phyloP scores from a whole-genome alignment of 1,140 invertebrate species.

The Trichonephila inaurata region DNA sequence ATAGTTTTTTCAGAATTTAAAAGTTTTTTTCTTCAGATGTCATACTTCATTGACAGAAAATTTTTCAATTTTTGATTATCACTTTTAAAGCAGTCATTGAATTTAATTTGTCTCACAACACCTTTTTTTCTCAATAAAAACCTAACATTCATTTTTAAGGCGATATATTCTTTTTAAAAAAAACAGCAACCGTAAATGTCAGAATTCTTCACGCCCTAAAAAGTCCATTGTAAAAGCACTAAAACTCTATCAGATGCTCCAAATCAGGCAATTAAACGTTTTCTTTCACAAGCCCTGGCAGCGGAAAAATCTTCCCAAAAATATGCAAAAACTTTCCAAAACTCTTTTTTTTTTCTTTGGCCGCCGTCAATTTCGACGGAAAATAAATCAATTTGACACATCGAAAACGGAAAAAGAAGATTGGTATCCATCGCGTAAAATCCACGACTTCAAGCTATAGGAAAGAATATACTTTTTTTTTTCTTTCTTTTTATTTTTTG shows the following conservation, averaged over 20 bases:
- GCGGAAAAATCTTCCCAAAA: not conserved
- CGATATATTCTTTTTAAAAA: not conserved
- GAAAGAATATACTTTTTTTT: constrained; percentile 1
- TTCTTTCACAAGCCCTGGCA: too few relatives aligned
- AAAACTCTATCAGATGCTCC: not conserved
- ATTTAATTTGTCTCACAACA: not conserved
- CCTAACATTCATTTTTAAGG: not conserved
- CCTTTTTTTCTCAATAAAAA: not conserved
- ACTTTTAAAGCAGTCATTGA: not conserved
- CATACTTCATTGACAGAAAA: too few relatives aligned
- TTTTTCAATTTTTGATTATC: too few relatives aligned
- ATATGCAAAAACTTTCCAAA: constrained; percentile 42
- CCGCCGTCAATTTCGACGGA: constrained; percentile 38
- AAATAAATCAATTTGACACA: constrained; percentile 58
- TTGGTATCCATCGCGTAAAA: not conserved
- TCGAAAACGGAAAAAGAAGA: constrained; percentile 40
- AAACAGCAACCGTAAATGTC: not conserved
- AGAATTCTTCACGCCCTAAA: not conserved
- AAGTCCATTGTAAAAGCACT: not conserved
- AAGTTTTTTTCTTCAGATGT: too few relatives aligned
- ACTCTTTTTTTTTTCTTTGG: not conserved
- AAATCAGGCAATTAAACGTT: not conserved
- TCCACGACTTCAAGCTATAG: too few relatives aligned
- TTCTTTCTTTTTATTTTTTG: not conserved
- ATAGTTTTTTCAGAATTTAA: too few relatives aligned